Evolutionary conservation across 2,797 vertebrate genomes (phyloP).

Genomic region (Pteronotus mesoamericanus): DNA sequence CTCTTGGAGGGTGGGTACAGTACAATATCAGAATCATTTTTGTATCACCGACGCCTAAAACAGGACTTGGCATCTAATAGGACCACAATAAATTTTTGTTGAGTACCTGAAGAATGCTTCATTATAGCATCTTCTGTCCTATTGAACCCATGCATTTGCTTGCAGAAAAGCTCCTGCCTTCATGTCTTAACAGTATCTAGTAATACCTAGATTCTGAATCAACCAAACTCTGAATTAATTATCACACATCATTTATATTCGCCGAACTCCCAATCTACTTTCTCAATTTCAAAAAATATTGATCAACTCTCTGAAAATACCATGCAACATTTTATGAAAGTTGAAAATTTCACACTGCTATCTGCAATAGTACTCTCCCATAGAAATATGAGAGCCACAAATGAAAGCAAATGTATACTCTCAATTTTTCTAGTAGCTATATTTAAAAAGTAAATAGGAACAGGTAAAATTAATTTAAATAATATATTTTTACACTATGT

Average conservation of each 20-base stretch:
- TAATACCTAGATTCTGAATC: neutral
- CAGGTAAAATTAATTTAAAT: neutral
- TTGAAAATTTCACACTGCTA: neutral
- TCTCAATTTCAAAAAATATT: conserved; percentile 5
- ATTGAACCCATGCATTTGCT: neutral
- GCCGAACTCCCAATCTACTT: neutral
- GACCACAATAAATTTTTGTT: neutral
- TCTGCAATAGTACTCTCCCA: neutral
- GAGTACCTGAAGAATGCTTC: neutral
- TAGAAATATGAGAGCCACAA: neutral
- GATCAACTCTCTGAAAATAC: neutral
- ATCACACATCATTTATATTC: neutral
- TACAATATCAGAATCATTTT: neutral
- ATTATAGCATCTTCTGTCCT: neutral
- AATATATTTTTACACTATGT: neutral
- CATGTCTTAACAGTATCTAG: neutral
- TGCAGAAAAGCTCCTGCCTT: neutral
- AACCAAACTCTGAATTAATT: neutral
- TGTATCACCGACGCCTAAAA: neutral
- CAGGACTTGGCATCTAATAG: neutral
- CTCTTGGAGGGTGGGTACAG: neutral
- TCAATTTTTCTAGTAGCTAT: neutral
- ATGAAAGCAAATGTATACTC: neutral
- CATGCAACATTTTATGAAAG: neutral
- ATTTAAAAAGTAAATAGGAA: neutral